Evolutionary conservation across 2,113 vertebrate genomes (phyloP).

Genomic region (Promerops cafer): DNA sequence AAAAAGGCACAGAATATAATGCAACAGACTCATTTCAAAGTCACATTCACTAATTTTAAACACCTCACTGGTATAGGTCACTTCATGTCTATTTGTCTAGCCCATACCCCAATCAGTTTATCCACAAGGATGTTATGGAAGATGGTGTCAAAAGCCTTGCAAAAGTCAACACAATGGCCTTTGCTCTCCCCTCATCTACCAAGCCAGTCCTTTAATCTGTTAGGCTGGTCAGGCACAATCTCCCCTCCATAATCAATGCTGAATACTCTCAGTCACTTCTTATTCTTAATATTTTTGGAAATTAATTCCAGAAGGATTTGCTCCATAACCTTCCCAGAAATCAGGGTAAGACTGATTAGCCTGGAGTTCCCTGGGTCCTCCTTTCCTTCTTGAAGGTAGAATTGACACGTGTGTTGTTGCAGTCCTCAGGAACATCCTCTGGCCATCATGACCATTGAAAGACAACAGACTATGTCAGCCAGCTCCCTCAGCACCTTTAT

Average conservation of each 20-base stretch:
- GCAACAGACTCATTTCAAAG: background rate
- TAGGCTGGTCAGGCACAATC: background rate
- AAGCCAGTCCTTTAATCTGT: background rate
- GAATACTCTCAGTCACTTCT: background rate
- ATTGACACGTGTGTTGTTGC: background rate
- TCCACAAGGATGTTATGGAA: background rate
- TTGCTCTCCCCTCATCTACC: background rate
- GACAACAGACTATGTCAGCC: background rate
- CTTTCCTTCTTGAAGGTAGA: background rate
- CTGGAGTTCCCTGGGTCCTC: background rate
- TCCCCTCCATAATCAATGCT: background rate
- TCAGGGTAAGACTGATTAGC: background rate
- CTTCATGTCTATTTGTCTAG: background rate
- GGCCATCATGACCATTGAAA: background rate
- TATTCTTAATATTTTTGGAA: background rate
- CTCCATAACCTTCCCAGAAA: background rate
- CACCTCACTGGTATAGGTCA: background rate
- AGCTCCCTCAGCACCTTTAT: background rate
- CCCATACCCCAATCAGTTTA: background rate
- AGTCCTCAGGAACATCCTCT: background rate
- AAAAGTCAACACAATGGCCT: background rate
- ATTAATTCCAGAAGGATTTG: background rate
- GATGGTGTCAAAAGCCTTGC: background rate
- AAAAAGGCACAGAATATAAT: background rate
- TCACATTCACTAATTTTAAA: background rate